phyloP scores from a whole-genome alignment of 2,888 invertebrate species.

The Nomada flava region DNA sequence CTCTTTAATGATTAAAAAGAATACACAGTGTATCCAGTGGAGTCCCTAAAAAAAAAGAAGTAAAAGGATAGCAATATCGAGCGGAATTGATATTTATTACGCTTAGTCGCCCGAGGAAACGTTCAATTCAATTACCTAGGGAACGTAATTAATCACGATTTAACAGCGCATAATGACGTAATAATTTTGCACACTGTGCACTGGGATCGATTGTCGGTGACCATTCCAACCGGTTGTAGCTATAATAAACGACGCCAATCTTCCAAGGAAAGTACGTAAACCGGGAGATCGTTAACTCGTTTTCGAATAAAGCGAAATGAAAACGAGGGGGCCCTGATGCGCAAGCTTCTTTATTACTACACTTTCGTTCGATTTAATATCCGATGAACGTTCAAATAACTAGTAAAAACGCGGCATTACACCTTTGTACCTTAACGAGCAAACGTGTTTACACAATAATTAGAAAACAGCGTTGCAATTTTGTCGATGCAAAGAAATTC shows the following conservation, averaged over 20 bases:
- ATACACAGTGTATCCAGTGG: not conserved
- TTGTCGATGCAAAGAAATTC: not conserved
- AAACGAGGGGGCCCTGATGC: conserved; percentile 5
- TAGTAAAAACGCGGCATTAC: not conserved
- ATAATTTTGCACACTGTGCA: conserved; percentile 38
- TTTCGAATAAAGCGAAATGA: conserved; percentile 29
- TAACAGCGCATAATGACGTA: conserved; percentile 49
- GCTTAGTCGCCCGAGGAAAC: conserved; percentile 17
- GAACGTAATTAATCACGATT: conserved; percentile 44
- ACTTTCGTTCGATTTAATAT: conserved; percentile 16
- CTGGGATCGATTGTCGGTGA: conserved; percentile 34
- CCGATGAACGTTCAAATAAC: conserved; percentile 11
- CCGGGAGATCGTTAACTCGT: conserved; percentile 47
- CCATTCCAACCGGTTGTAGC: conserved; percentile 44
- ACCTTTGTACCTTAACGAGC: conserved; percentile 4
- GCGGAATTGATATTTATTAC: conserved; percentile 39
- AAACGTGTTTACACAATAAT: conserved; percentile 6
- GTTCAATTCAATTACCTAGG: conserved; percentile 38
- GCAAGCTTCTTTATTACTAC: conserved; percentile 11
- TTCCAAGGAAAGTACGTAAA: conserved; percentile 22
- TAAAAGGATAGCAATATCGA: not conserved
- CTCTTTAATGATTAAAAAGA: not conserved
- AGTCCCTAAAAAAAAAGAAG: not conserved
- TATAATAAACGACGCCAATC: conserved; percentile 37
- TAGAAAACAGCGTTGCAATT: not conserved